phyloP scores from a whole-genome alignment of 2,113 vertebrate genomes.

The Carollia perspicillata region DNA sequence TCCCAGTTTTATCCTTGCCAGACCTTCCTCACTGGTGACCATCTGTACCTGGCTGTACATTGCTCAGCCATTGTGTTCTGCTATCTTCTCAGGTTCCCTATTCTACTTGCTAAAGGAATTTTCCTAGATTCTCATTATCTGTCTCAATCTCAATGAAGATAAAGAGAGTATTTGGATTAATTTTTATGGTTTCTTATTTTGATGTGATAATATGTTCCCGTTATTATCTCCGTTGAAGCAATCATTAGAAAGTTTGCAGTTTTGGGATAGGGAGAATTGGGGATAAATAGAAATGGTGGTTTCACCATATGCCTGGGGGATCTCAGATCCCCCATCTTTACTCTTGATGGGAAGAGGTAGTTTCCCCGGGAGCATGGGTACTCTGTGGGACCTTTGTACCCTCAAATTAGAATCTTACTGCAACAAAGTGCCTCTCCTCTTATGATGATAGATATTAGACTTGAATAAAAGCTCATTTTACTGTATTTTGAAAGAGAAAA shows the following conservation, averaged over 20 bases:
- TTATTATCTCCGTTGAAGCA: not conserved
- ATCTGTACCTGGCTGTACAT: too few relatives aligned
- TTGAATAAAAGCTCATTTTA: not conserved
- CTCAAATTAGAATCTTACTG: not conserved
- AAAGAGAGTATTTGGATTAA: not conserved
- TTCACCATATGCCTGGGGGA: not conserved
- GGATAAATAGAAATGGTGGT: not conserved
- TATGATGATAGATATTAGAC: not conserved
- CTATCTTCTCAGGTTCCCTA: too few relatives aligned
- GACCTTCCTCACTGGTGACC: too few relatives aligned
- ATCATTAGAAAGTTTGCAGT: not conserved
- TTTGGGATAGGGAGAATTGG: not conserved
- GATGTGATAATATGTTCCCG: not conserved
- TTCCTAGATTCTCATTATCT: too few relatives aligned
- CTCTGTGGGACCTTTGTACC: not conserved
- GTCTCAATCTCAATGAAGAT: not conserved
- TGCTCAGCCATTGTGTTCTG: too few relatives aligned
- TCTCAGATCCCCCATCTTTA: not conserved
- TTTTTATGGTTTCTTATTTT: not conserved
- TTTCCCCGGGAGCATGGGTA: not conserved
- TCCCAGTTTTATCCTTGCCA: too few relatives aligned
- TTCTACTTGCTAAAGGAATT: too few relatives aligned
- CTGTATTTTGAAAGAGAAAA: not conserved
- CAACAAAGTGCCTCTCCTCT: not conserved
- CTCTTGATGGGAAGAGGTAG: not conserved